Evolutionary conservation across 2,888 invertebrate genomes (phyloP).

Genomic region (Nephrotoma appendiculata): DNA sequence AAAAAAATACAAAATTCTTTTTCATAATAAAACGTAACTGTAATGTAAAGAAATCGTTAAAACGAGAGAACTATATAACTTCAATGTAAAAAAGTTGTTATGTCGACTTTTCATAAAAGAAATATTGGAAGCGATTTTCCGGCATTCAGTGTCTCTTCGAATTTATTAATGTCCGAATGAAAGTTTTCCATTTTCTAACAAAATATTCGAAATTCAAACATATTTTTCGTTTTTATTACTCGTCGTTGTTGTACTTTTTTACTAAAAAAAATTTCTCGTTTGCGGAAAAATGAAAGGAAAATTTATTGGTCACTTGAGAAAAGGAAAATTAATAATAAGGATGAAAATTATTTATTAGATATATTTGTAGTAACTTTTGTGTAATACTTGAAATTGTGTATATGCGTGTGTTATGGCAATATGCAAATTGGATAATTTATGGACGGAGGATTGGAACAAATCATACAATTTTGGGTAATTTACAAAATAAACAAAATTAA

Average conservation of each 20-base stretch:
- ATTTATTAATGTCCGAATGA: neutral
- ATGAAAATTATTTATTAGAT: neutral
- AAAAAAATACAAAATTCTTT: too few species aligned
- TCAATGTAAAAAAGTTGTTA: too few species aligned
- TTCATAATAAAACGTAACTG: too few species aligned
- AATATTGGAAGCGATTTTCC: too few species aligned
- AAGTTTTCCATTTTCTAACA: neutral
- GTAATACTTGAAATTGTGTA: neutral
- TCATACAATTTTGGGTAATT: too few species aligned
- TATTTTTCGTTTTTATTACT: neutral
- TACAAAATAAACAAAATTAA: too few species aligned
- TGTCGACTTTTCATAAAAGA: too few species aligned
- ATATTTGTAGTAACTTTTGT: neutral
- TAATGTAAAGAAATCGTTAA: too few species aligned
- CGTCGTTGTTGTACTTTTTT: neutral
- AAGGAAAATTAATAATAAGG: neutral
- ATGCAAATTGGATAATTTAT: neutral
- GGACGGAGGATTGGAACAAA: neutral
- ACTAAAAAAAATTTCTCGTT: neutral
- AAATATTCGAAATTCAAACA: neutral
- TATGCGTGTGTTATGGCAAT: neutral
- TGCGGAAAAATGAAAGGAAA: neutral
- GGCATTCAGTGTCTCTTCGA: too few species aligned
- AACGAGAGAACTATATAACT: too few species aligned
- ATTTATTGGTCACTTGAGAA: neutral